Base-by-base conservation (phyloP, 2,888 invertebrate species). In the Ophion ventricosus region DNA sequence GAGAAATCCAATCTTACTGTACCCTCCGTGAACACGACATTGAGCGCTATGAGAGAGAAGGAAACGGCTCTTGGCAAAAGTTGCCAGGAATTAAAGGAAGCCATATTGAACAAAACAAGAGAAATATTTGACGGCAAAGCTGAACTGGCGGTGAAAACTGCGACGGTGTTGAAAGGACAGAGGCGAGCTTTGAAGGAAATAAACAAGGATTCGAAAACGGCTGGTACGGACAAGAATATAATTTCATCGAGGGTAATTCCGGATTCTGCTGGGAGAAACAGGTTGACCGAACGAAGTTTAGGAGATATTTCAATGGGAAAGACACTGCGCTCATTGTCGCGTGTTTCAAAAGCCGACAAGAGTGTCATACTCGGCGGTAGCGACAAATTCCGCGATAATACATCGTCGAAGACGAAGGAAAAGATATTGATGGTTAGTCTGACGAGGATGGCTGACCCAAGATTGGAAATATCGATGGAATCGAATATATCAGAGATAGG, bases 41-140 rank as follows among this genome's bases (percentile, higher is more conserved):
- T 86, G 5, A 61, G 82, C 3, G 81, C 74, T 25, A 86, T 90
- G 8, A 84, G 43, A 2, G 49, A 80, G n/a, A 87, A 89, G 43
- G 89, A 89, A 23, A 69, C 80, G 35, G 77, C 78, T 5, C 82
- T 91, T 1, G 86, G 87, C 74, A 81, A 81, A 77, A 91, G 81
- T 43, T 90, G 89, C 61, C 63, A 87, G 17, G 69, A 80, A 26
- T 85, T 92, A 54, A 91, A 88, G 75, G 80, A 89, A 73, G 90
- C 88, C 7, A 92, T 92, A 70, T 80, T 91, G 40, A 86, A 57
- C 20, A 92, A 90, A 85, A 91, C 91, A 0, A 86, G 86, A 70
- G 83, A 90, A 81, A 83, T 91, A 8, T 92, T 91, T 77, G 86
- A 91, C 29, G 72, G 40, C 3, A 78, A 84, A 40, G 87, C 87